Percentiles rank a stretch among this genome's conserved stretches.
These are phyloP conservation scores for Typhlichthys subterraneus DNA, from an alignment of 2,797 vertebrate species.

Conservation along the genomic window DNA sequence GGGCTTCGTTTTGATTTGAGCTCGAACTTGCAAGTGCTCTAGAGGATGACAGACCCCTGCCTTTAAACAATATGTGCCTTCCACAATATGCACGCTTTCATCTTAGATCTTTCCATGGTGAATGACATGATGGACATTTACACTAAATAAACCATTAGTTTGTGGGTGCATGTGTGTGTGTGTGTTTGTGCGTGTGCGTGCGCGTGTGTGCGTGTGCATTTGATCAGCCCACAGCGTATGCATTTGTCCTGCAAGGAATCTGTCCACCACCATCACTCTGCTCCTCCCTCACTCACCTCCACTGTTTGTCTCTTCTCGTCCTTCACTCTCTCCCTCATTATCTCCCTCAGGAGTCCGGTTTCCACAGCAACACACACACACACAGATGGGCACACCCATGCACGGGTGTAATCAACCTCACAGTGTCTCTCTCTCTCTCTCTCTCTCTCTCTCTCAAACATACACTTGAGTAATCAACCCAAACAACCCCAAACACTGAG, in stretches of 20 bases:
- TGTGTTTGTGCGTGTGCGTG: too few species aligned
- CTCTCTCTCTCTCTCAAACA: background rate
- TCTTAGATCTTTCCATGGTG: too few species aligned
- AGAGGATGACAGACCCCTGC: too few species aligned
- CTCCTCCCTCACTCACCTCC: background rate
- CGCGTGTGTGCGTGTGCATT: too few species aligned
- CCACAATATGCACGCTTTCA: too few species aligned
- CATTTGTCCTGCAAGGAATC: slow-evolving; percentile 28
- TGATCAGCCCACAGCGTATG: background rate
- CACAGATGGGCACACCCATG: background rate
- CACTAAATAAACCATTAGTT: too few species aligned
- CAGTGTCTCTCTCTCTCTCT: background rate
- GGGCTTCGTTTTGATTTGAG: too few species aligned
- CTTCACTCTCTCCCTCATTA: slow-evolving; percentile 42
- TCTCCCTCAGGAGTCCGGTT: slow-evolving; percentile 38
- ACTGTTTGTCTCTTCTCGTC: slow-evolving; percentile 41
- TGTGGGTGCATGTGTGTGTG: too few species aligned
- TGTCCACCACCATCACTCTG: slow-evolving; percentile 23
- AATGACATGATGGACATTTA: too few species aligned
- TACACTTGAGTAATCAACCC: background rate
- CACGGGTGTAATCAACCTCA: background rate
- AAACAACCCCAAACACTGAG: background rate
- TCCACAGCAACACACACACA: slow-evolving; percentile 42
- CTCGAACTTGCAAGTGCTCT: too few species aligned
- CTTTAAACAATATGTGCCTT: too few species aligned